A percentile compares a stretch with the other conserved stretches of the same genome.
Evolutionary conservation across 2,113 vertebrate species (phyloP).

Genomic region (Alouatta palliata): DNA sequence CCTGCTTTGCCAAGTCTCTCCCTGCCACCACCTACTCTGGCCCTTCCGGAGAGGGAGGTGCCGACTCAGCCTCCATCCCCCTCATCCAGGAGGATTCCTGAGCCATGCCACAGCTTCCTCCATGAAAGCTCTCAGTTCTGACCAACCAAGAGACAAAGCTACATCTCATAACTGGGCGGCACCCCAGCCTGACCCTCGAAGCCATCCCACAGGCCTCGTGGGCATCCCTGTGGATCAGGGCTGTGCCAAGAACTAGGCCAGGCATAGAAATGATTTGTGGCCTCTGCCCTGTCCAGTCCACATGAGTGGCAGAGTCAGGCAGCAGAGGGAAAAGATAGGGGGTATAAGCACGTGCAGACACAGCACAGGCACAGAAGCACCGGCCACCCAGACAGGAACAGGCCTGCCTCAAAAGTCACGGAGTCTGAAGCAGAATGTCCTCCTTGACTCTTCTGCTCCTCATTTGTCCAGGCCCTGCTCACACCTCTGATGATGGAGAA

Average conservation of each 20-base stretch:
- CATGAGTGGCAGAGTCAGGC: background rate
- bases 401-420: background rate
- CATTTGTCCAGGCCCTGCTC: background rate
- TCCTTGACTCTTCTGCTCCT: background rate
- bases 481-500: background rate
- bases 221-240: background rate
- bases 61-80: background rate
- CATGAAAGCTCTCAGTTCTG: slow-evolving; percentile 16
- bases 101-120: slow-evolving; percentile 54
- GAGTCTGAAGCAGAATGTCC: background rate
- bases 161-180: slow-evolving; percentile 75
- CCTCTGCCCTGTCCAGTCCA: background rate
- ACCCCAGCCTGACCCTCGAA: background rate
- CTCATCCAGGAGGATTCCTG: slow-evolving; percentile 12
- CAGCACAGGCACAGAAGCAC: background rate
- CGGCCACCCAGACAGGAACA: background rate
- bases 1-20: slow-evolving; percentile 61
- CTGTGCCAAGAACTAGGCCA: background rate
- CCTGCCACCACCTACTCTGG: slow-evolving; percentile 7
- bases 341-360: background rate
- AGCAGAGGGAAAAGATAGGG: background rate
- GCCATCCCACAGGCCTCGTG: background rate
- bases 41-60: slow-evolving; percentile 14
- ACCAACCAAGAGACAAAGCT: slow-evolving; percentile 77
- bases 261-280: background rate